These are phyloP conservation scores for Leptoclinus maculatus DNA, from an alignment of 2,797 vertebrate species.

Conservation along the genomic window DNA sequence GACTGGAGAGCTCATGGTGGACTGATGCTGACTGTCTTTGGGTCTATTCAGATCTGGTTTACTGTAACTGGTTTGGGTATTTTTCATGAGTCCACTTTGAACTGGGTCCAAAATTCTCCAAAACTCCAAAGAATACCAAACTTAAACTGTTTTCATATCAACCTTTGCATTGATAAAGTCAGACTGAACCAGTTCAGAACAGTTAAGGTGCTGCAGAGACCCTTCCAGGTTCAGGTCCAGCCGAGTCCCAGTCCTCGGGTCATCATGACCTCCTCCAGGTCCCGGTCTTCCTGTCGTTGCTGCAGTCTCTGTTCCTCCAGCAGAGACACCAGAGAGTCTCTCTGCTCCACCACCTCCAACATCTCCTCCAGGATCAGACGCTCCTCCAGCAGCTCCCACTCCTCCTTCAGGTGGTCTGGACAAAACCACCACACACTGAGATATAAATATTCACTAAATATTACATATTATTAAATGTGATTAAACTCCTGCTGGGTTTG, in stretches of 20 bases:
- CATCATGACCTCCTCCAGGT: constrained; percentile 90
- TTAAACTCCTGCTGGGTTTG: too few species aligned
- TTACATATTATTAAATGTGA: neutral
- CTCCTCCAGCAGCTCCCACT: constrained; percentile 91
- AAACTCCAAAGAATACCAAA: too few species aligned
- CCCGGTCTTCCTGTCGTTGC: constrained; percentile 90
- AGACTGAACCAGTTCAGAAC: too few species aligned
- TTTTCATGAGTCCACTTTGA: neutral
- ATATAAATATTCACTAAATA: neutral
- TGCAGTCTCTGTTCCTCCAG: constrained; percentile 92
- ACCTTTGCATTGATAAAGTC: neutral
- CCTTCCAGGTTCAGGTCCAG: constrained; percentile 8
- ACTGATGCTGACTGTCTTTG: neutral
- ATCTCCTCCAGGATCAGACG: constrained; percentile 94
- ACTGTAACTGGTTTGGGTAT: neutral
- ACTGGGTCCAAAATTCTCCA: neutral
- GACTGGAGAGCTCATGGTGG: neutral
- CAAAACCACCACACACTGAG: neutral
- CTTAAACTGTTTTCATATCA: neutral
- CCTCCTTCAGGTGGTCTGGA: constrained; percentile 92
- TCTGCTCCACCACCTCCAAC: constrained; percentile 96
- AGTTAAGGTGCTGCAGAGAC: neutral
- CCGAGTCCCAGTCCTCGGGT: constrained; percentile 86
- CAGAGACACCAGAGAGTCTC: constrained; percentile 91
- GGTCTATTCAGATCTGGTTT: neutral